phyloP scores from a whole-genome alignment of 2,888 invertebrate genomes.

The Chrysodeixis includens region DNA sequence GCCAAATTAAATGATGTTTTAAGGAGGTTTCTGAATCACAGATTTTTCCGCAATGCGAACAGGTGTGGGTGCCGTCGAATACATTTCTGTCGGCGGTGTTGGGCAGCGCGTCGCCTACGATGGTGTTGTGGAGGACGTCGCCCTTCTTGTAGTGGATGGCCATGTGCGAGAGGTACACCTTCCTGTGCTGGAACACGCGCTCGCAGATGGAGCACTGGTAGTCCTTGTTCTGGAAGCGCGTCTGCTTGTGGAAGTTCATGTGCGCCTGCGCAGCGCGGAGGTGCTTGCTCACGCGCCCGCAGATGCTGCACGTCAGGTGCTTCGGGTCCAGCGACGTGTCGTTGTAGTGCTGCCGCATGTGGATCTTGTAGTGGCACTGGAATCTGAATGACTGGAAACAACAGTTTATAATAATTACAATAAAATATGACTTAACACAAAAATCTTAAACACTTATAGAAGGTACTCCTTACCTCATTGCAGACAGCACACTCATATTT shows the following conservation, averaged over 20 bases:
- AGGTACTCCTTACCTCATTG: conserved; percentile 75
- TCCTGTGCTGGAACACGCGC: conserved; percentile 80
- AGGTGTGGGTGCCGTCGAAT: conserved; percentile 78
- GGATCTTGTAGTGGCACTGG: conserved; percentile 82
- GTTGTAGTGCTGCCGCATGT: conserved; percentile 83
- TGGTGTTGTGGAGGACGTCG: conserved; percentile 78
- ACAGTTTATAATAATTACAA: neutral
- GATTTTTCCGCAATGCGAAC: conserved; percentile 82
- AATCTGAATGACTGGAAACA: conserved; percentile 81
- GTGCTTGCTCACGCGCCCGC: conserved; percentile 83
- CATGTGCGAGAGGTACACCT: conserved; percentile 85
- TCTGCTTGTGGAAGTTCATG: conserved; percentile 86
- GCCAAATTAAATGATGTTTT: conserved; percentile 83
- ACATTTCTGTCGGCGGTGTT: conserved; percentile 60
- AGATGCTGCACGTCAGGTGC: conserved; percentile 81
- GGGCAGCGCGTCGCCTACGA: conserved; percentile 71
- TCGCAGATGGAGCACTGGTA: conserved; percentile 87
- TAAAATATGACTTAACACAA: neutral
- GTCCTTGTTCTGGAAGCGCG: conserved; percentile 83
- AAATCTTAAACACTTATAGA: neutral
- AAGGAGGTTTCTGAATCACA: conserved; percentile 82
- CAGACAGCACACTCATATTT: conserved; percentile 83
- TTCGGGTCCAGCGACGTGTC: conserved; percentile 81
- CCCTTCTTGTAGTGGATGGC: conserved; percentile 84
- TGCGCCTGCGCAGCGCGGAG: conserved; percentile 84